Conservation (phyloP, 2,113 vertebrate species). For the Barnardius zonarius region DNA sequence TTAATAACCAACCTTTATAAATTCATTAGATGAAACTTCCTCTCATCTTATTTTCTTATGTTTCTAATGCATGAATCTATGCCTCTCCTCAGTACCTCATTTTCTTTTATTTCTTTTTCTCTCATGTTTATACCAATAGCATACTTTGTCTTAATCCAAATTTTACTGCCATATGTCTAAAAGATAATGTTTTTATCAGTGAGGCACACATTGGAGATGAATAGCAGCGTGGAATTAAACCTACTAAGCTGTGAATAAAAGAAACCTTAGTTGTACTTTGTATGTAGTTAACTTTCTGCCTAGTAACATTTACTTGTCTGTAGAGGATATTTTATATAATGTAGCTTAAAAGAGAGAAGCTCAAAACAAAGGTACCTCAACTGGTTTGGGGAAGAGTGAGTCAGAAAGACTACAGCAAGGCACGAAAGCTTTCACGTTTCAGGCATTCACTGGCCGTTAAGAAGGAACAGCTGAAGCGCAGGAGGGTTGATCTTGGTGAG, state of each 20-base stretch:
- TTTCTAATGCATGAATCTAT: background rate
- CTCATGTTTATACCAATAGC: background rate
- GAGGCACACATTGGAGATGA: background rate
- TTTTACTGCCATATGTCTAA: background rate
- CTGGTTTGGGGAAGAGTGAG: background rate
- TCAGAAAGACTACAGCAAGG: background rate
- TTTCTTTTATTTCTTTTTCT: background rate
- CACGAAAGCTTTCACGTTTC: background rate
- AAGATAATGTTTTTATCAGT: background rate
- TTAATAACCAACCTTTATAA: background rate
- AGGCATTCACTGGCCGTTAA: background rate
- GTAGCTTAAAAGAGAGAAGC: background rate
- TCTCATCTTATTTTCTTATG: background rate
- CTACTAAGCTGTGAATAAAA: background rate
- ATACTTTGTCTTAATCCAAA: background rate
- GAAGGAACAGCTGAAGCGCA: rapidly evolving
- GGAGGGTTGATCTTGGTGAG: background rate
- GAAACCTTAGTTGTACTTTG: background rate
- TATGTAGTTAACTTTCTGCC: background rate
- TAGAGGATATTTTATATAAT: background rate
- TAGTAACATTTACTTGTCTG: background rate
- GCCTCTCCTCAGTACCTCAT: background rate
- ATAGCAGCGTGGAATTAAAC: background rate
- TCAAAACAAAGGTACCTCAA: background rate
- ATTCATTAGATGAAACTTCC: background rate